Evolutionary conservation across 2,888 invertebrate genomes (phyloP), one percentile per base, ranked within the genome.

Genomic region (Lithosia quadra): DNA sequence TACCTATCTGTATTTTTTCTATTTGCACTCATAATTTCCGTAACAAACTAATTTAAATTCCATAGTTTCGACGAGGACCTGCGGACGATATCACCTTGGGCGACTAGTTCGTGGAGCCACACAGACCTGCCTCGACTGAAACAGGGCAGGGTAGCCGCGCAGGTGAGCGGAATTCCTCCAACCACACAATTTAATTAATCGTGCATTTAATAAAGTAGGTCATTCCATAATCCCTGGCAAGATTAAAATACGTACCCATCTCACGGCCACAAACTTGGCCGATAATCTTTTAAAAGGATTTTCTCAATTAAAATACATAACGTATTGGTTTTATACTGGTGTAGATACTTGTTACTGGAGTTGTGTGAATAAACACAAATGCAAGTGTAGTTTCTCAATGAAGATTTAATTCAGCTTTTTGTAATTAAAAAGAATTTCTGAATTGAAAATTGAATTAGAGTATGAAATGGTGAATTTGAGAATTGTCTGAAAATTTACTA

Each of bases 71-170:
- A 96, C 79, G 96, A 96, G 86, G 96, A 97, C 85, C 91, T 97
- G 75, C 95, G 97, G 72, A 96, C 96, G 70, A 95, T 97, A 85
- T 95, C 96, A 56, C 97, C 97, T n/a, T 97, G 97, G 97, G 96
- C 97, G 60, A 96, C 96, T 74, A 97, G 96, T 86, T 96, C 96
- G 68, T 97, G 97, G 97, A 97, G 97, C 80, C 97, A 98, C 87
- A 98, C 97, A 9, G 98, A 98, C 85, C 93, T 98, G 80, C 96
- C 96, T 28, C 94, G 97, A 65, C 90, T 98, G 75, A 96, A 96
- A 76, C 95, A 97, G 87, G 97, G 98, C 74, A 96, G 97, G 94
- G 96, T 98, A 63, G 97, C 97, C 59, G 80, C 80, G 56, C 80
- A 80, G 80, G 80, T 80, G 75, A 82, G 82, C 63, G 22, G 58